Conservation (phyloP, 2,113 vertebrate genomes). For the Oncorhynchus kisutch region DNA sequence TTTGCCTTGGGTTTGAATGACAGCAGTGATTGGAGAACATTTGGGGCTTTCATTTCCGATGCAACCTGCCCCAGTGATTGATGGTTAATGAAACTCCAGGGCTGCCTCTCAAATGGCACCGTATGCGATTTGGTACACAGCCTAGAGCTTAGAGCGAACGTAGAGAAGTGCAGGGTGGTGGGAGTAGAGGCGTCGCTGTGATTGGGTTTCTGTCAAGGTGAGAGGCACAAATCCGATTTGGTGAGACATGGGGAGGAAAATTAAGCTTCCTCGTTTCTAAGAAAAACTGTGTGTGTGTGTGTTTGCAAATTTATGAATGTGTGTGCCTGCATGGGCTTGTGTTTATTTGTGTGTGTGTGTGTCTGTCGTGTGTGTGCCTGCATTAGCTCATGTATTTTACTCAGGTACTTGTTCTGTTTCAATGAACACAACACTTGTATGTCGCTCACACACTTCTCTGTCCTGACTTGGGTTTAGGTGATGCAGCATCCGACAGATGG, state of each 20-base stretch:
- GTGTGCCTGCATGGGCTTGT: slow-evolving; percentile 9
- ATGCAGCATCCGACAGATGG: slow-evolving; percentile 63
- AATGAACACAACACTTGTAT: too few relatives aligned
- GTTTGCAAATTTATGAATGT: neutral
- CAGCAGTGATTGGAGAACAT: neutral
- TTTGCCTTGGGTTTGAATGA: neutral
- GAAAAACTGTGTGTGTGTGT: neutral
- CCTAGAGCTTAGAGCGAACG: too few relatives aligned
- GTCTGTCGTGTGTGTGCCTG: neutral
- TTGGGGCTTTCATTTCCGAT: neutral
- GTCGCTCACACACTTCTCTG: too few relatives aligned
- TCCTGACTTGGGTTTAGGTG: slow-evolving; percentile 36
- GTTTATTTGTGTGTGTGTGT: neutral
- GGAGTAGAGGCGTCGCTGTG: neutral
- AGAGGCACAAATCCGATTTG: neutral
- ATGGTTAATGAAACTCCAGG: too few relatives aligned
- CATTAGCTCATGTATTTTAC: too few relatives aligned
- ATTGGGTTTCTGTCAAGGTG: neutral
- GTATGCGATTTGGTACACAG: too few relatives aligned
- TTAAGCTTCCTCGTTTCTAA: neutral
- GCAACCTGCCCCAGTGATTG: too few relatives aligned
- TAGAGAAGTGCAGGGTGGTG: too few relatives aligned
- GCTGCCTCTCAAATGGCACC: too few relatives aligned
- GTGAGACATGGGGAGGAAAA: neutral
- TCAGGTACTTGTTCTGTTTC: too few relatives aligned